These are phyloP conservation scores for Petrosia ficiformis DNA, from an alignment of 37 sponge, comb jelly and placozoan species.

Conservation along the genomic window DNA sequence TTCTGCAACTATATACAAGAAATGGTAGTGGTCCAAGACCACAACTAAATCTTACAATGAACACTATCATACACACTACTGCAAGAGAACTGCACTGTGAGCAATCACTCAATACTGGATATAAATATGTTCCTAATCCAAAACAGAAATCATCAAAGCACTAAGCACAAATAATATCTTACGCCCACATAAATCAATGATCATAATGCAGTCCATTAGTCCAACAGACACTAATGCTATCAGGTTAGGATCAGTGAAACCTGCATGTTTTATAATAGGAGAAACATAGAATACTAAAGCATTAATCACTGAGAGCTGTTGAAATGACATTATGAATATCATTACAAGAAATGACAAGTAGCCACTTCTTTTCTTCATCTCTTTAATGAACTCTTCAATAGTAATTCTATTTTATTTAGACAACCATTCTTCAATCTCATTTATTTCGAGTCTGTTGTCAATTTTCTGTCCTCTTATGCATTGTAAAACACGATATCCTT, in stretches of 20 bases:
- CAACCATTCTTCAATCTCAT: not conserved
- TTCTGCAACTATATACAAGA: slow-evolving; percentile 64
- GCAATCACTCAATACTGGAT: no score
- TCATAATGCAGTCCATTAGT: not conserved
- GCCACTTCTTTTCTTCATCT: not conserved
- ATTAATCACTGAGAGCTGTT: slow-evolving; percentile 5
- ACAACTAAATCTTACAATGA: slow-evolving; percentile 44
- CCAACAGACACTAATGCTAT: slow-evolving; percentile 4
- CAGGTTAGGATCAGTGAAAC: not conserved
- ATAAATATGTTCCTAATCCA: not conserved
- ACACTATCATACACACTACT: slow-evolving; percentile 13
- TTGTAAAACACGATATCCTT: not conserved
- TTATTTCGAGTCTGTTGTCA: not conserved
- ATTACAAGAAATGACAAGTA: not conserved
- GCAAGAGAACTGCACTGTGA: not conserved
- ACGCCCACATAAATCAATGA: not conserved
- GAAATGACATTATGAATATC: slow-evolving; percentile 2
- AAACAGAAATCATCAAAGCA: not conserved
- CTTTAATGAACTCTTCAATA: not conserved
- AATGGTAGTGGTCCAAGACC: slow-evolving; percentile 82
- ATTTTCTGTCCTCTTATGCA: not conserved
- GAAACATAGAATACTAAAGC: not conserved
- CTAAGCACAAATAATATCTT: not conserved
- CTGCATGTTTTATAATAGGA: not conserved
- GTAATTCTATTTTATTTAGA: not conserved